These are phyloP conservation scores for Epinephelus malabaricus DNA, from an alignment of 2,797 vertebrate genomes.

Conservation along the genomic window DNA sequence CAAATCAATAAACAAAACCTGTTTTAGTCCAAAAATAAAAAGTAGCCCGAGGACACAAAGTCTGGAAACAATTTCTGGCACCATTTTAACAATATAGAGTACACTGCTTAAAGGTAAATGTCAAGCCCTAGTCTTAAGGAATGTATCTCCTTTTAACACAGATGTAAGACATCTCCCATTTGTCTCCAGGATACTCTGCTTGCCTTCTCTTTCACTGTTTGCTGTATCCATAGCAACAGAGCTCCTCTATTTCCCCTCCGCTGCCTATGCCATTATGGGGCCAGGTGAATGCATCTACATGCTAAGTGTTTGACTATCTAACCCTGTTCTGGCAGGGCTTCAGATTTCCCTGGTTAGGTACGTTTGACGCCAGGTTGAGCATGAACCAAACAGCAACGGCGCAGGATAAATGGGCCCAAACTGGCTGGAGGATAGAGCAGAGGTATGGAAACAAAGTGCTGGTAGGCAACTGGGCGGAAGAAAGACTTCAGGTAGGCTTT, in stretches of 20 bases:
- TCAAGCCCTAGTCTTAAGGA: constrained; percentile 31
- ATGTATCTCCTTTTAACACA: constrained; percentile 53
- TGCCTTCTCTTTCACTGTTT: constrained; percentile 77
- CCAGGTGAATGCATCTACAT: constrained; percentile 58
- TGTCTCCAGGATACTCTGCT: constrained; percentile 47
- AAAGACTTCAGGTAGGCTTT: constrained; percentile 82
- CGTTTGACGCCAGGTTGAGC: constrained; percentile 35
- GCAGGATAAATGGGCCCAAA: constrained; percentile 76
- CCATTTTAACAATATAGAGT: constrained; percentile 24
- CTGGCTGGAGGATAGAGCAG: constrained; percentile 82
- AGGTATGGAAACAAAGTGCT: constrained; percentile 83
- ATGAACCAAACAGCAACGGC: constrained; percentile 50
- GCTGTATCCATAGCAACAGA: constrained; percentile 82
- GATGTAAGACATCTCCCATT: constrained; percentile 37
- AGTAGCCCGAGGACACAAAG: constrained; percentile 18
- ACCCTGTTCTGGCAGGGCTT: constrained; percentile 28
- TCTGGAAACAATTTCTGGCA: constrained; percentile 39
- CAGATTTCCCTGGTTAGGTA: constrained; percentile 13
- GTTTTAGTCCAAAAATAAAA: constrained; percentile 38
- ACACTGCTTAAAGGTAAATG: constrained; percentile 48
- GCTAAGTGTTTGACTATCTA: constrained; percentile 49
- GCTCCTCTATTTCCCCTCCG: constrained; percentile 55
- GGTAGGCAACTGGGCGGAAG: constrained; percentile 86
- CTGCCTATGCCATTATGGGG: constrained; percentile 43
- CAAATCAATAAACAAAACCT: constrained; percentile 44